A percentile compares a stretch with the other conserved stretches of the same genome.
Evolutionary conservation across 2,797 vertebrate genomes (phyloP).

Genomic region (Eulemur coronatus): DNA sequence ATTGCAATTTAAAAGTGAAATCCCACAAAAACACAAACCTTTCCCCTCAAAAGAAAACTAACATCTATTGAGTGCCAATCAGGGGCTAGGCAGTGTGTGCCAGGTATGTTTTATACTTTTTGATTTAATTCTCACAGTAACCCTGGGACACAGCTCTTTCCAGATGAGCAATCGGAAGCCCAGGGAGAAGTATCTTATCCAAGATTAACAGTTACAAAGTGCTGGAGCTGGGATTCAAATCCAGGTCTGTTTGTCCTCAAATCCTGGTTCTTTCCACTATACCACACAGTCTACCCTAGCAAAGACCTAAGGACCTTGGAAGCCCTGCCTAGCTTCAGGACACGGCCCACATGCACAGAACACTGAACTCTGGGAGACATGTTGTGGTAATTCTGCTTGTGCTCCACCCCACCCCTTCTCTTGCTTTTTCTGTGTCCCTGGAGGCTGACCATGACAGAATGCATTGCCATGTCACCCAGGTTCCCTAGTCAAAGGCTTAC

Average conservation of each 20-base stretch:
- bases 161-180: neutral
- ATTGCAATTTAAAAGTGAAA: conserved; percentile 24
- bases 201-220: neutral
- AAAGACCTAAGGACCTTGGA: neutral
- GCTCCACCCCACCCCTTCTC: neutral
- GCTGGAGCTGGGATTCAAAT: neutral
- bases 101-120: neutral
- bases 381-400: neutral
- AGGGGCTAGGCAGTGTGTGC: neutral
- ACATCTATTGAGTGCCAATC: neutral
- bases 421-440: neutral
- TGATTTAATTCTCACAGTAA: neutral
- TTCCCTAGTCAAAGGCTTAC: neutral
- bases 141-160: neutral
- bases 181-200: neutral
- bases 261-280: neutral
- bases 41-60: conserved; percentile 16
- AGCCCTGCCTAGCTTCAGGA: neutral
- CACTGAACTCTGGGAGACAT: neutral
- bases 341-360: neutral
- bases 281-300: neutral
- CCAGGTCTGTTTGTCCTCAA: neutral
- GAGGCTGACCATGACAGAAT: neutral
- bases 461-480: neutral
- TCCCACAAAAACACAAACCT: neutral